Evolutionary conservation across 2,113 vertebrate genomes (phyloP).

Genomic region (Halichoerus grypus): DNA sequence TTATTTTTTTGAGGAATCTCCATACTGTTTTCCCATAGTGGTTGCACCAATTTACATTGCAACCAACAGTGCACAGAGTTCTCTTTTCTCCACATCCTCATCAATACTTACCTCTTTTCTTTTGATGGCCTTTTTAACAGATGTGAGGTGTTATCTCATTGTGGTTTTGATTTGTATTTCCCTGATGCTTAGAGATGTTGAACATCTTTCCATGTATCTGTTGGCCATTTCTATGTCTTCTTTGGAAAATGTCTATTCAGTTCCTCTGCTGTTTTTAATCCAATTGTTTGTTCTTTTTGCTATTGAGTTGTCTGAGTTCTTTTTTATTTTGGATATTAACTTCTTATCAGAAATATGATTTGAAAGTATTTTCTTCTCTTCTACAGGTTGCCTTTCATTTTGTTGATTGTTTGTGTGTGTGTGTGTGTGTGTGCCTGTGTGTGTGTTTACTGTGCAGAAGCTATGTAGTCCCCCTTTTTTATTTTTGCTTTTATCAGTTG

Average conservation of each 20-base stretch:
- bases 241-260: neutral
- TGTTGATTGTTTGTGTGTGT: neutral
- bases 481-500: neutral
- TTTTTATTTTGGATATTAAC: neutral
- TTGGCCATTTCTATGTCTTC: neutral
- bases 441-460: neutral
- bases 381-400: neutral
- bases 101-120: neutral
- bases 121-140: neutral
- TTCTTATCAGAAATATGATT: neutral
- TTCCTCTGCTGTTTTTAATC: neutral
- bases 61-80: neutral
- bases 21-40: neutral
- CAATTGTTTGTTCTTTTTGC: neutral
- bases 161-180: neutral
- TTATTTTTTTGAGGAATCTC: neutral
- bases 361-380: neutral
- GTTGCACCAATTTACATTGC: neutral
- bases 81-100: neutral
- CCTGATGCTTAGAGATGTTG: neutral
- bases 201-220: neutral
- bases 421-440: neutral
- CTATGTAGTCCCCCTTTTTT: neutral
- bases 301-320: neutral
- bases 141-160: neutral